Conservation (phyloP, 2,888 invertebrate genomes). For the Entomobrya proxima region DNA sequence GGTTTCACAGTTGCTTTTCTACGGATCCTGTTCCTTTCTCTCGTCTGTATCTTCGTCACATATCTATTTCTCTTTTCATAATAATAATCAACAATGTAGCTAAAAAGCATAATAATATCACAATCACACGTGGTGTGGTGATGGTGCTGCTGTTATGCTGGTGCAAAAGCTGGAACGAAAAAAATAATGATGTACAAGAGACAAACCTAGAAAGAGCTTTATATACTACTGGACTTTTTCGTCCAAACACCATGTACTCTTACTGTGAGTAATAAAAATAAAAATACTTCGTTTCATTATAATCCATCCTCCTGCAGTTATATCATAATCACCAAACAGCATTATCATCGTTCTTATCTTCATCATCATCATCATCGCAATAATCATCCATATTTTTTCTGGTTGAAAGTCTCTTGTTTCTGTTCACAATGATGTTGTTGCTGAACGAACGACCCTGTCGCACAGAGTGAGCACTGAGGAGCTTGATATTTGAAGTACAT, state of each 20-base stretch:
- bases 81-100: conserved; percentile 58
- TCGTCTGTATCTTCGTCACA: conserved; percentile 31
- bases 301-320: conserved; percentile 53
- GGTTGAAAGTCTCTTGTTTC: conserved; percentile 51
- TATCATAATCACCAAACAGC: conserved; percentile 46
- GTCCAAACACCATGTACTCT: conserved; percentile 55
- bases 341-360: conserved; percentile 22
- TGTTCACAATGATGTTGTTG: conserved; percentile 8
- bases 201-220: conserved; percentile 31
- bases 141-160: conserved; percentile 22
- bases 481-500: conserved; percentile 4
- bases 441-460: conserved; percentile 27
- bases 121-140: conserved; percentile 60
- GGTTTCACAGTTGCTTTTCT: conserved; percentile 36
- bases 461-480: background rate
- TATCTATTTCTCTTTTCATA: conserved; percentile 56
- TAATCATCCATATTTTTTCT: background rate
- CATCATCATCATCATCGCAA: background rate
- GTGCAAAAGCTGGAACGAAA: conserved; percentile 40
- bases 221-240: conserved; percentile 51
- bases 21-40: conserved; percentile 41
- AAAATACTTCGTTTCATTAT: conserved; percentile 55
- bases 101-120: conserved; percentile 56
- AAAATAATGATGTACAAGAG: conserved; percentile 13
- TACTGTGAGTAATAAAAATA: conserved; percentile 42